Percentiles rank a stretch among this genome's conserved stretches.
Conservation (phyloP, 1,140 invertebrate species). For the Papilio dardanus region DNA sequence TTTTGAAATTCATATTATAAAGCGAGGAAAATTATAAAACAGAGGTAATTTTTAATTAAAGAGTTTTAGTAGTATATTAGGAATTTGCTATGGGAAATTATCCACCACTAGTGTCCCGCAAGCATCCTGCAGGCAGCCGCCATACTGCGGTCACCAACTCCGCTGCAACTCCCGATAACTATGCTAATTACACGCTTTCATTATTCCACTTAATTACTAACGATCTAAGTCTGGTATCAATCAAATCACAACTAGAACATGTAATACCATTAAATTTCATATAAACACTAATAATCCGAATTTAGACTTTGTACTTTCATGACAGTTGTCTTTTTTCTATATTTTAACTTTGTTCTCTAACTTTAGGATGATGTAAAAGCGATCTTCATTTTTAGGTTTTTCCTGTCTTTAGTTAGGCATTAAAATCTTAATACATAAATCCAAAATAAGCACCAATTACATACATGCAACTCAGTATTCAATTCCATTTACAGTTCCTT, state of each 20-base stretch:
- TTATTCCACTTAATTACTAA: constrained; percentile 23
- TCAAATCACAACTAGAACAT: neutral
- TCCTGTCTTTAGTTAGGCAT: no score
- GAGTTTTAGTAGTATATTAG: neutral
- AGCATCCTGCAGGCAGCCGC: neutral
- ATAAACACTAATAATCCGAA: no score
- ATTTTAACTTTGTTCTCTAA: no score
- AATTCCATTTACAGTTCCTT: no score
- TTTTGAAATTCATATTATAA: no score
- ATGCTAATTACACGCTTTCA: constrained; percentile 16
- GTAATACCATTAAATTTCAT: neutral
- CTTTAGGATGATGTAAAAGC: no score
- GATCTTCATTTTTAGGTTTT: no score
- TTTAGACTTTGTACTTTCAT: no score
- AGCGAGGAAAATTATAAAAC: neutral
- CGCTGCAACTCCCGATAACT: constrained; percentile 4
- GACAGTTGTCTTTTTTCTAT: no score
- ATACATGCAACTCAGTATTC: neutral
- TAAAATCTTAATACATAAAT: no score
- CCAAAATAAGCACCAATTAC: no score
- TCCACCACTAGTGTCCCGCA: constrained; percentile 9
- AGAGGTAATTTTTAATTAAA: neutral
- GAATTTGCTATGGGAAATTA: neutral
- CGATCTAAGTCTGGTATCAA: constrained; percentile 11
- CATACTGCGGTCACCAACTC: constrained; percentile 13